Conservation (phyloP, 2,113 vertebrate genomes). For the Lathamus discolor region DNA sequence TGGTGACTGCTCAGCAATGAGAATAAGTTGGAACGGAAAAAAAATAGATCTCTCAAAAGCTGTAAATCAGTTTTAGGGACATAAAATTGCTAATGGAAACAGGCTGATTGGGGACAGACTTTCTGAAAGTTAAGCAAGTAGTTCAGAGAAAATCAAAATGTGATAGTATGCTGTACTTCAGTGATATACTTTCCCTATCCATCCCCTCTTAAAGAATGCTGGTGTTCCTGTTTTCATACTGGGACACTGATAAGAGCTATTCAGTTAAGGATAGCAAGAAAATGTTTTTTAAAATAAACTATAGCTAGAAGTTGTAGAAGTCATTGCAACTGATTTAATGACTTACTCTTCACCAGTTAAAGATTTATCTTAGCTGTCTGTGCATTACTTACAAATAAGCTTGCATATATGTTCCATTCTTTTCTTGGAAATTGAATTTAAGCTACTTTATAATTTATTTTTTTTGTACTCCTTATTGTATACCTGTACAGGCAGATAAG, state of each 20-base stretch:
- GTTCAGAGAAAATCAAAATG: neutral
- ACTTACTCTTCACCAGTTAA: neutral
- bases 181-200: neutral
- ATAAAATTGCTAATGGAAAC: neutral
- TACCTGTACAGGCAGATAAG: neutral
- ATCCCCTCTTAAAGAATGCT: neutral
- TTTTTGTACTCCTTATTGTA: neutral
- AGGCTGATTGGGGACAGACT: neutral
- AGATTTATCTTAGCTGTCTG: neutral
- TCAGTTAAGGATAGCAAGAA: neutral
- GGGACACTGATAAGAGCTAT: neutral
- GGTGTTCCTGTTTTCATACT: neutral
- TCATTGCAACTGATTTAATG: neutral
- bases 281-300: neutral
- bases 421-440: neutral
- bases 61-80: neutral
- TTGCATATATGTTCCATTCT: neutral
- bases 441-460: neutral
- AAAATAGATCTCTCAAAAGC: neutral
- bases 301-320: neutral
- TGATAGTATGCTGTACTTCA: neutral
- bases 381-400: neutral
- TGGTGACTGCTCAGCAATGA: neutral
- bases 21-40: neutral
- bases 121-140: neutral